Percentiles rank a stretch among this genome's conserved stretches.
phyloP scores from a whole-genome alignment of 2,888 invertebrate genomes.

The Drosophila meridionalis region DNA sequence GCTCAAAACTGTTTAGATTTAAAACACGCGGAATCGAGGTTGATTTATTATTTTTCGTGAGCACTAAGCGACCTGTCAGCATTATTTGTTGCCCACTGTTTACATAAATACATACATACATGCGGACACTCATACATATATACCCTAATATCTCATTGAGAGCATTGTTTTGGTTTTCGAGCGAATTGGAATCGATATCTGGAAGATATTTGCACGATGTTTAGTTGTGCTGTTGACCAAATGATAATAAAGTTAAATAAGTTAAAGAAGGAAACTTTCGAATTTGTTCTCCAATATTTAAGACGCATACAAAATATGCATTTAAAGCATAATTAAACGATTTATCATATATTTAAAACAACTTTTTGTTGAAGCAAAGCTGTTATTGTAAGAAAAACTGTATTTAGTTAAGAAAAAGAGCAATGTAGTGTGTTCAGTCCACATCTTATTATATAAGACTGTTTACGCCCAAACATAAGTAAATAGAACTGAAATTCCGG shows the following conservation, averaged over 20 bases:
- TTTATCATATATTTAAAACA: too few relatives aligned
- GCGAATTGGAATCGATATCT: slow-evolving; percentile 22
- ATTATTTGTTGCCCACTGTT: slow-evolving; percentile 11
- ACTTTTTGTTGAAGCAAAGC: too few relatives aligned
- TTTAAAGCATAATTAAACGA: too few relatives aligned
- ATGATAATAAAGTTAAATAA: not conserved
- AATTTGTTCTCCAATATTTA: too few relatives aligned
- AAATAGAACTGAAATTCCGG: not conserved
- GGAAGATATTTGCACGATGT: slow-evolving; percentile 12
- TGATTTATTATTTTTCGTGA: slow-evolving; percentile 12
- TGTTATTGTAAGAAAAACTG: too few relatives aligned
- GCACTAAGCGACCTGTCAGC: slow-evolving; percentile 19
- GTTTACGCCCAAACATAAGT: not conserved
- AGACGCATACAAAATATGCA: too few relatives aligned
- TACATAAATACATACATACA: slow-evolving; percentile 16
- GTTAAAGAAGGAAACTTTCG: too few relatives aligned
- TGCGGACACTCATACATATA: not conserved
- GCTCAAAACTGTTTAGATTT: not conserved
- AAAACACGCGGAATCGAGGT: not conserved
- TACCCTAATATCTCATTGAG: not conserved
- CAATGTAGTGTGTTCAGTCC: too few relatives aligned
- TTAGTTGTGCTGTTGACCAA: slow-evolving; percentile 11
- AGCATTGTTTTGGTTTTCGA: slow-evolving; percentile 13
- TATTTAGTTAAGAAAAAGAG: too few relatives aligned
- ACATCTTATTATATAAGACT: slow-evolving; percentile 2